phyloP scores from a whole-genome alignment of 2,113 vertebrate species.

The Gavia stellata region DNA sequence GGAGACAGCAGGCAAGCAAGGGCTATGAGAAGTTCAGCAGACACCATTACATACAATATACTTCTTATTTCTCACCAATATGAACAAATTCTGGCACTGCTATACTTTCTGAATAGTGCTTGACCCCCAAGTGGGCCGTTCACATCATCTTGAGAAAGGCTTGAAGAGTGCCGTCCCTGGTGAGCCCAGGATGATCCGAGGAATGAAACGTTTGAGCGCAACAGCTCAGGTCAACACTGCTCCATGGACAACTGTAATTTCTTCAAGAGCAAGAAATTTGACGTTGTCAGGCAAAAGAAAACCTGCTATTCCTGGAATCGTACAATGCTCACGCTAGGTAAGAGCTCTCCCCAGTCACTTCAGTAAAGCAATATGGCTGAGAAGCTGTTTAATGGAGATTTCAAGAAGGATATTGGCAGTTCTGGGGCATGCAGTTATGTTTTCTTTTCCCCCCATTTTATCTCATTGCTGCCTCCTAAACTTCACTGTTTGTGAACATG shows the following conservation, averaged over 20 bases:
- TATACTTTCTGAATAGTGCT: background rate
- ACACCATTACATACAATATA: background rate
- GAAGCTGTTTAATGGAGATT: background rate
- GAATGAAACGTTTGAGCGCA: background rate
- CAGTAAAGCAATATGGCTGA: background rate
- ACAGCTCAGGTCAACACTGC: background rate
- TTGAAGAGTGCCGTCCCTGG: background rate
- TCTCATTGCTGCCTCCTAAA: background rate
- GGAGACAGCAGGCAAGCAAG: background rate
- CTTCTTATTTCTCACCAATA: background rate
- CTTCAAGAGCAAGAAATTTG: background rate
- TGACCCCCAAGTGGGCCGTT: background rate
- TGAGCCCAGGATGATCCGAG: background rate
- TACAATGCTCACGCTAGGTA: background rate
- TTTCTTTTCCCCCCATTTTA: background rate
- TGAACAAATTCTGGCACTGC: background rate
- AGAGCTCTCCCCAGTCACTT: background rate
- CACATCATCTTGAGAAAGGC: background rate
- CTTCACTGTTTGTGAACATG: background rate
- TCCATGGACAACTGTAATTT: background rate
- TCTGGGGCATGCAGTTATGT: background rate
- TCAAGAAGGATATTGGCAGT: background rate
- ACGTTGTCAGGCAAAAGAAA: fast-evolving
- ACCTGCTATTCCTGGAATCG: background rate
- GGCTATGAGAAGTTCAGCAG: background rate